Evolutionary conservation across 2,888 invertebrate genomes (phyloP).

Genomic region (Anagyrus pseudococci): DNA sequence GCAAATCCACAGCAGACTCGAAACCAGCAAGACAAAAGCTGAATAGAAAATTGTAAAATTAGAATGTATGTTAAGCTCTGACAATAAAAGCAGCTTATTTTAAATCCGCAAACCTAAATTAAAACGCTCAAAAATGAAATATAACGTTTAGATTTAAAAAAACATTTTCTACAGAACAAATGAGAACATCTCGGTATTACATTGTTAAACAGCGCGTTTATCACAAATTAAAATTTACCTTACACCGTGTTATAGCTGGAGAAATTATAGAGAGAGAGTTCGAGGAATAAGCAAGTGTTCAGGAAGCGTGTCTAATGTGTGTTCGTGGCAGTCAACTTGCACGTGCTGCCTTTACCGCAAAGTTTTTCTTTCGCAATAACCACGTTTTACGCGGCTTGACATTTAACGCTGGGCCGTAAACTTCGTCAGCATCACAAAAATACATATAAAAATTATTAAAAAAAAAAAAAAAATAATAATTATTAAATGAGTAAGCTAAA

Average conservation of each 20-base stretch:
- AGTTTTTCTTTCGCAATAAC: slow-evolving; percentile 33
- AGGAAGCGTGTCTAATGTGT: slow-evolving; percentile 30
- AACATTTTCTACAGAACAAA: slow-evolving; percentile 5
- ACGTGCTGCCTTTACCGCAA: slow-evolving; percentile 26
- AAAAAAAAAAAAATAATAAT: slow-evolving; percentile 2
- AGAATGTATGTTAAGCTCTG: slow-evolving; percentile 24
- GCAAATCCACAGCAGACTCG: neutral
- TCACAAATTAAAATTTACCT: slow-evolving; percentile 13
- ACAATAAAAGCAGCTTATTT: slow-evolving; percentile 33
- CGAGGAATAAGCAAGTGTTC: slow-evolving; percentile 10
- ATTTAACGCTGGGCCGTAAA: slow-evolving; percentile 29
- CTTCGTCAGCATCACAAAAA: slow-evolving; percentile 8
- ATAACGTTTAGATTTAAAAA: slow-evolving; percentile 7
- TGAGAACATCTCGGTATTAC: neutral
- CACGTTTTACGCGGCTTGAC: slow-evolving; percentile 29
- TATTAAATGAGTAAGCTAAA: slow-evolving; percentile 9
- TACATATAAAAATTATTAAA: slow-evolving; percentile 5
- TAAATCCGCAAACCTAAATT: slow-evolving; percentile 15
- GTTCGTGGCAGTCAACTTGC: slow-evolving; percentile 34
- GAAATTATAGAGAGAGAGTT: slow-evolving; percentile 14
- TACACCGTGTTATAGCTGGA: slow-evolving; percentile 2
- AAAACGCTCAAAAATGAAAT: slow-evolving; percentile 16
- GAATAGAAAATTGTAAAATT: slow-evolving; percentile 2
- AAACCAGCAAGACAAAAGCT: neutral
- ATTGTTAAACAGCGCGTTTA: slow-evolving; percentile 1